These are phyloP conservation scores for Burhinus bistriatus DNA, from an alignment of 2,113 vertebrate genomes.

Conservation along the genomic window DNA sequence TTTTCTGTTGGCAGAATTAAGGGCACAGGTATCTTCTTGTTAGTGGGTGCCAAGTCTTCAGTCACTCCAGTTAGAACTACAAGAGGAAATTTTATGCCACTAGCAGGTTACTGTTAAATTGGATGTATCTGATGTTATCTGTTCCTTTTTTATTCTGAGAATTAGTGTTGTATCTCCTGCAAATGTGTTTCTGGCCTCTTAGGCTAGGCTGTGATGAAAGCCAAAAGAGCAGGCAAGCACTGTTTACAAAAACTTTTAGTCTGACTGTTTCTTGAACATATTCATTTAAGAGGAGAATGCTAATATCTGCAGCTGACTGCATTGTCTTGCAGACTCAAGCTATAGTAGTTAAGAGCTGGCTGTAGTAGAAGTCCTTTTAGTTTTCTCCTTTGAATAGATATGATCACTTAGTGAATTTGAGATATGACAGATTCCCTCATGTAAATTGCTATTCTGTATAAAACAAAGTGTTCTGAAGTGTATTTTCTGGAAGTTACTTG, in stretches of 20 bases:
- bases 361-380: background rate
- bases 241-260: background rate
- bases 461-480: background rate
- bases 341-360: background rate
- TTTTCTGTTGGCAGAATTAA: background rate
- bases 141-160: background rate
- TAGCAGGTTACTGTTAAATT: background rate
- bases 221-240: background rate
- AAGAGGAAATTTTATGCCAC: background rate
- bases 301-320: background rate
- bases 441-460: background rate
- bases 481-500: background rate
- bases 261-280: background rate
- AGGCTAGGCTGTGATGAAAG: background rate
- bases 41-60: background rate
- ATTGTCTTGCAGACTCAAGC: background rate
- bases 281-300: background rate
- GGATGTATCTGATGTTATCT: background rate
- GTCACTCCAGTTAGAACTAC: background rate
- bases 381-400: background rate
- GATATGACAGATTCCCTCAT: background rate
- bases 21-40: rapidly evolving
- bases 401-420: background rate
- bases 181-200: background rate
- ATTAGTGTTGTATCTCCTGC: background rate